Percentiles rank a stretch among this genome's conserved stretches.
phyloP scores from a whole-genome alignment of 2,113 vertebrate genomes.

The Acinonyx jubatus region DNA sequence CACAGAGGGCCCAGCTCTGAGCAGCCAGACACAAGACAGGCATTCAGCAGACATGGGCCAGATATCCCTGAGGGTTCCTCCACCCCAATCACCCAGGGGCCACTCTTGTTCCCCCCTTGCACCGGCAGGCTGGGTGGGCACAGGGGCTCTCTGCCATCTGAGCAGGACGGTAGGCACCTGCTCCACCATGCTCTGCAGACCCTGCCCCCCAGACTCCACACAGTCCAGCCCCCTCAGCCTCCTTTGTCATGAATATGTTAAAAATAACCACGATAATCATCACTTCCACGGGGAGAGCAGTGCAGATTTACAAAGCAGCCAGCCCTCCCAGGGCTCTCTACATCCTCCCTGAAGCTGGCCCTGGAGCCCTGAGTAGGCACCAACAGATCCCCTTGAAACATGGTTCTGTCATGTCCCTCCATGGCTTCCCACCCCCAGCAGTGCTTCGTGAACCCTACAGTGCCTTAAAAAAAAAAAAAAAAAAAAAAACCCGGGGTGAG shows the following conservation, averaged over 20 bases:
- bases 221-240: constrained; percentile 44
- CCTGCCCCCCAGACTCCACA: neutral
- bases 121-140: neutral
- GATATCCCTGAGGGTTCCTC: neutral
- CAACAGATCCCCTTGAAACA: neutral
- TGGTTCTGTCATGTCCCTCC: neutral
- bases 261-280: constrained; percentile 60
- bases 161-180: neutral
- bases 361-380: neutral
- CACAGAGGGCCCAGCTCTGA: neutral
- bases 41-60: neutral
- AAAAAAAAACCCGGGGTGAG: no score
- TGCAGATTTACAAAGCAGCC: neutral
- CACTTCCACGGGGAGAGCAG: neutral
- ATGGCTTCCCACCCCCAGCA: neutral
- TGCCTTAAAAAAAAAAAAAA: no score
- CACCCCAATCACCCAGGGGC: neutral
- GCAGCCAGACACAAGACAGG: neutral
- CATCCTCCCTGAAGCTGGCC: neutral
- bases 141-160: neutral
- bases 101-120: neutral
- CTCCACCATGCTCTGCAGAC: neutral
- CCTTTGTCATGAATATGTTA: constrained; percentile 37
- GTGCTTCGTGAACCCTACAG: neutral
- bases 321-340: neutral